These are phyloP conservation scores for Muntiacus muntjak DNA, from an alignment of 2,113 vertebrate species.

Conservation along the genomic window DNA sequence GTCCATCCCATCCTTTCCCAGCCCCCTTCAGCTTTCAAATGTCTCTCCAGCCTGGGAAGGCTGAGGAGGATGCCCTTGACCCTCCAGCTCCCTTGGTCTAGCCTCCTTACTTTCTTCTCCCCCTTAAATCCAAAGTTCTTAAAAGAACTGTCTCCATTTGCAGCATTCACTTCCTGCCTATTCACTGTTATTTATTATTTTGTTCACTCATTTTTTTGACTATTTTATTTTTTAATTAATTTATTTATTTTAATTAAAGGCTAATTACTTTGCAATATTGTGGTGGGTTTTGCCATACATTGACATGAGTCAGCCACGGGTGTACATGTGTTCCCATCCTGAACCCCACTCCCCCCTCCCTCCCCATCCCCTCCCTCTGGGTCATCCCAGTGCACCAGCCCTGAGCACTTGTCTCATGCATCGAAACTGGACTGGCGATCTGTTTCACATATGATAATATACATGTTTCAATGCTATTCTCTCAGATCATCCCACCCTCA, in stretches of 20 bases:
- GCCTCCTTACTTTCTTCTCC: not conserved
- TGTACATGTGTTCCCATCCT: not conserved
- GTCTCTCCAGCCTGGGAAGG: not conserved
- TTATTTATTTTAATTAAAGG: not conserved
- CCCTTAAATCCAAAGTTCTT: not conserved
- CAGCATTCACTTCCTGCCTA: not conserved
- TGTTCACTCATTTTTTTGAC: not conserved
- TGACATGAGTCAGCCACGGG: not conserved
- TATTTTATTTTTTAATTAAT: not conserved
- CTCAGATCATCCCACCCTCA: fast-evolving
- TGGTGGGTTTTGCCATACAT: not conserved
- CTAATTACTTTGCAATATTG: not conserved
- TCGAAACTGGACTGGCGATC: fast-evolving
- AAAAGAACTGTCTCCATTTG: not conserved
- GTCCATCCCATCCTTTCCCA: not conserved
- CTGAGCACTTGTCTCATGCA: not conserved
- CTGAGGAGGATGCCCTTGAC: too few species aligned
- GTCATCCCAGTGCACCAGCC: not conserved
- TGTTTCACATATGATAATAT: not conserved
- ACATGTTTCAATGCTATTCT: not conserved
- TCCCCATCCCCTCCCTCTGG: not conserved
- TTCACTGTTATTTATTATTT: not conserved
- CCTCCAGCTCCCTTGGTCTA: not conserved
- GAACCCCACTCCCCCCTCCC: not conserved
- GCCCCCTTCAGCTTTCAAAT: not conserved